Base-by-base conservation (phyloP, 2,797 vertebrate species). In the Myotis planiceps region DNA sequence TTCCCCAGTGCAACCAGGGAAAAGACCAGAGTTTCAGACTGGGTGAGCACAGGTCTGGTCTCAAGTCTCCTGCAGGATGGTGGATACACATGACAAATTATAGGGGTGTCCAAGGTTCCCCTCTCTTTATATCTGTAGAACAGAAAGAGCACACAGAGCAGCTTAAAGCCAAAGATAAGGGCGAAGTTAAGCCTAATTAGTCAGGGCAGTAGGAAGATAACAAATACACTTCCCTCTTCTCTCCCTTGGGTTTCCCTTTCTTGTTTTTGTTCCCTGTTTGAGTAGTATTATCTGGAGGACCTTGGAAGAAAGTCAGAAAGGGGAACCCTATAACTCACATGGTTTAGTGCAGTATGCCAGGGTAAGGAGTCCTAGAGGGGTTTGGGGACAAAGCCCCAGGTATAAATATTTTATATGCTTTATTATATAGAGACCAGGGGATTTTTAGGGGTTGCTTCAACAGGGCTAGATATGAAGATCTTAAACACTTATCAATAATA, bases 161-260 rank as follows among this genome's bases (percentile, higher is more conserved):
- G 32, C 63, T 60, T 85, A 93, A 93, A 83, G 37, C n/a, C 55
- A 90, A 87, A 93, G 58, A 85, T 19, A 94, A 88, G 47, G 12
- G 72, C 9, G 69, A 63, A 80, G 55, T 65, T 96, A 86, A 86
- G 49, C 13, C 34, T 51, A 79, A 37, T 60, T 37, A 69, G 42
- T 88, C 3, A 75, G 34, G 39, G 90, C 8, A 63, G 60, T n/a
- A 95, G 51, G 51, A 85, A 69, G 53, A 92, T 21, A 85, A 91
- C 29, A 92, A 95, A 90, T 63, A 55, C 27, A 71, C 13, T 75
- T 49, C 23, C 29, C 3, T 63, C 32, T 86, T 51, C 37, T 94
- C 81, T 87, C 74, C 34, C 6, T 79, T 72, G 42, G 37, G 19
- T 82, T 88, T 18, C 65, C 60, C 18, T 32, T 95, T 71, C 58